phyloP scores from a whole-genome alignment of 2,888 invertebrate genomes.

The Drosophila tanythrix region DNA sequence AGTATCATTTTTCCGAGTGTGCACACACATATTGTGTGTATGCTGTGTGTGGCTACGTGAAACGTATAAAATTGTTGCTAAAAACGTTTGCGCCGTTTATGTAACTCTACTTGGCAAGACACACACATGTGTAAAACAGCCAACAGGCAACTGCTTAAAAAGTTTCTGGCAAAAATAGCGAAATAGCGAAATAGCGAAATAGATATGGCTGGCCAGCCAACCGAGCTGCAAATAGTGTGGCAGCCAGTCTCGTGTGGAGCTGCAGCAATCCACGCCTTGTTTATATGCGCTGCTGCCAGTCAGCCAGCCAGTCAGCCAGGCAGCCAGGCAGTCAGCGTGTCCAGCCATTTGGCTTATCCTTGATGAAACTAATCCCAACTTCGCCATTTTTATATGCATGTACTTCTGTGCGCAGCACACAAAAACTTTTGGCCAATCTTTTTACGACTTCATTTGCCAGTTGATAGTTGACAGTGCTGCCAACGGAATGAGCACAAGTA shows the following conservation, averaged over 20 bases:
- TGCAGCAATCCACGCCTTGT: conserved; percentile 45
- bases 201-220: conserved; percentile 30
- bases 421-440: conserved; percentile 81
- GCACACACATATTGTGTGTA: not conserved
- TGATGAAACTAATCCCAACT: conserved; percentile 82
- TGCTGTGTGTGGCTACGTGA: conserved; percentile 32
- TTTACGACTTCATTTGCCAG: conserved; percentile 81
- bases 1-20: not conserved
- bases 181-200: conserved; percentile 31
- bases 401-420: conserved; percentile 74
- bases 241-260: conserved; percentile 2
- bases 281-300: conserved; percentile 57
- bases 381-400: conserved; percentile 79
- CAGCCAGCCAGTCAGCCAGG: not conserved
- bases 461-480: conserved; percentile 36
- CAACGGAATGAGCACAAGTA: not conserved
- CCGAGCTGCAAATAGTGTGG: conserved; percentile 11
- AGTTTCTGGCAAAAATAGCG: conserved; percentile 69
- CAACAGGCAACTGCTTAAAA: conserved; percentile 68
- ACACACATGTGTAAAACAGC: conserved; percentile 11
- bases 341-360: conserved; percentile 78
- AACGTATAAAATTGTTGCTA: conserved; percentile 40
- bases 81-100: conserved; percentile 40
- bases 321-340: conserved; percentile 51
- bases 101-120: conserved; percentile 41